Evolutionary conservation across 1,140 invertebrate genomes (phyloP), one percentile per base, ranked within the genome.

Genomic region (Drosophila bocqueti): DNA sequence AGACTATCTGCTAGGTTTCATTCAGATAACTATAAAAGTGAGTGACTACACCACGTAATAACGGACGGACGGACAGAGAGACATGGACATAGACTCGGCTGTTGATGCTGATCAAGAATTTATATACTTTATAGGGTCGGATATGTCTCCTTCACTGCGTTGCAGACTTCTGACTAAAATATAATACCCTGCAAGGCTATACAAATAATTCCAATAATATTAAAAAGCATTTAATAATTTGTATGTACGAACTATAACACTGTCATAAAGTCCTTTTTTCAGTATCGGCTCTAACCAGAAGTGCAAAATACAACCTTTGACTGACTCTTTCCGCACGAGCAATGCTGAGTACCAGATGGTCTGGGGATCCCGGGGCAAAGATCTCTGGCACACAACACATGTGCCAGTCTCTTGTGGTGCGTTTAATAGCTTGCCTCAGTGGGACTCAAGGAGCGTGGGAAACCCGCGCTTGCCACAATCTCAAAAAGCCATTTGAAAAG

Each of bases 361-460:
- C 38, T 40, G 34, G 18, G 15, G 50, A 58, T 58, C 52, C 40
- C 68, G 4, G 52, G 15, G 13, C 36, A 60, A 34, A 55, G 31
- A 46, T 59, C 59, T 63, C 18, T 62, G 76, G 36, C 66, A 52
- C 24, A 24, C 60, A 73, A 73, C 77, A 79, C 63, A 54, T 79
- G 34, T 34, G 45, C 34, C 29, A 46, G 16, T 59, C 62, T 54
- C 62, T 49, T 80, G 45, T 59, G 77, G 58, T 38, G 31, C 57
- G 46, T 58, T 76, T 58, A 67, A 72, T 24, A 49, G 55, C 47
- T 21, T 47, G 74, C 74, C 66, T 3, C 57, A 65, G 38, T 54
- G 67, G 38, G 34, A 34, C 34, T 36, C 69, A 59, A 84, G 66
- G 54, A 92, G 72, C 90, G 90, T 92, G 90, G 77, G 90, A 92